These are phyloP conservation scores for Aldabrachelys gigantea DNA, from an alignment of 2,113 vertebrate genomes.

Conservation along the genomic window DNA sequence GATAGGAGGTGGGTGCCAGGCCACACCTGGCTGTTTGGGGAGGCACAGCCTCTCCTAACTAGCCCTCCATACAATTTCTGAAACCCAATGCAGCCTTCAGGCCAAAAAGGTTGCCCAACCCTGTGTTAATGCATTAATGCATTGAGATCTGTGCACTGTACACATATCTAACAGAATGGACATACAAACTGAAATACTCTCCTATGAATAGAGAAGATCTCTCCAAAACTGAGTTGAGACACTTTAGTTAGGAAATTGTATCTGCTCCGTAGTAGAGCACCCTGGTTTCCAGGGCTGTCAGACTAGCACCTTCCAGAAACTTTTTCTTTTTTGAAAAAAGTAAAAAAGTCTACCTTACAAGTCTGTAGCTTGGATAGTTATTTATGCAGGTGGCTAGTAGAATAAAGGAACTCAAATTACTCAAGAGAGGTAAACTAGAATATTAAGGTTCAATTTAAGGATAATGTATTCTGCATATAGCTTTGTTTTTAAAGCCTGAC, in stretches of 20 bases:
- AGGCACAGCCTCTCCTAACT: too few species aligned
- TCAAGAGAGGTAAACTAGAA: too few species aligned
- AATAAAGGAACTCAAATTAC: background rate
- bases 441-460: background rate
- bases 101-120: background rate
- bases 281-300: background rate
- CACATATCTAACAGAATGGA: background rate
- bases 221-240: background rate
- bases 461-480: background rate
- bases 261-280: background rate
- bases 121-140: background rate
- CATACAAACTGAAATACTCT: background rate
- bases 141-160: background rate
- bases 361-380: background rate
- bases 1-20: too few species aligned
- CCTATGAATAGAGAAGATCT: background rate
- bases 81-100: too few species aligned
- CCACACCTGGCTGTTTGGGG: too few species aligned
- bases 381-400: background rate
- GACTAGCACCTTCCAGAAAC: background rate
- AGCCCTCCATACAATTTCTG: too few species aligned
- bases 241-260: background rate
- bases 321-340: background rate
- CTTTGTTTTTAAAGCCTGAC: background rate
- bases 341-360: background rate